phyloP scores from a whole-genome alignment of 2,113 vertebrate genomes.

The Seriola aureovittata region DNA sequence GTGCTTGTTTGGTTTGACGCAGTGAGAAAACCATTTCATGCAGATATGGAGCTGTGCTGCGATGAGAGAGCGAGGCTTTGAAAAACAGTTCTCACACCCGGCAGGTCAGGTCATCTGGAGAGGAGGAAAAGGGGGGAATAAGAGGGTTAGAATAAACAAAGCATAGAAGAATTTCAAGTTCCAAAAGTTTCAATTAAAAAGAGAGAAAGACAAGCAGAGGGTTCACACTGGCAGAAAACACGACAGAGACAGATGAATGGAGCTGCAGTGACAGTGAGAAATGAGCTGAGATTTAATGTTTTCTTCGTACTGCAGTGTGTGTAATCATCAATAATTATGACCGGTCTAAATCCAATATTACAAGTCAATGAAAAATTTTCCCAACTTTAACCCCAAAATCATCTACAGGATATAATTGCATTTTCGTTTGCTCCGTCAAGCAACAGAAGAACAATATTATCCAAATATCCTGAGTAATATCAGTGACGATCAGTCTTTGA shows the following conservation, averaged over 20 bases:
- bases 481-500: too few species aligned
- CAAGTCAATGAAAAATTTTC: neutral
- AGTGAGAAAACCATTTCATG: neutral
- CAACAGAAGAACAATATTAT: too few species aligned
- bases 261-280: neutral
- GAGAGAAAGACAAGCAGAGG: neutral
- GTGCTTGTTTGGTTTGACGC: constrained; percentile 32
- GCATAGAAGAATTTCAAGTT: too few species aligned
- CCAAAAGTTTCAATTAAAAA: neutral
- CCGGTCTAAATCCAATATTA: neutral
- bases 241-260: neutral
- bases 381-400: neutral
- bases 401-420: neutral
- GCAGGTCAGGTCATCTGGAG: constrained; percentile 13
- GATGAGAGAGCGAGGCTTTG: constrained; percentile 12
- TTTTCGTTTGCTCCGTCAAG: too few species aligned
- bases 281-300: too few species aligned
- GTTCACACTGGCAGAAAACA: neutral
- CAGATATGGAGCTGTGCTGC: neutral
- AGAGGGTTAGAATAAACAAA: neutral
- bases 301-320: neutral
- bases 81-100: neutral
- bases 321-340: constrained; percentile 11
- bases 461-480: neutral
- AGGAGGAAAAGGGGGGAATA: neutral